Base-by-base conservation (phyloP, 1,140 invertebrate genomes). In the Drosophila tropicalis region DNA sequence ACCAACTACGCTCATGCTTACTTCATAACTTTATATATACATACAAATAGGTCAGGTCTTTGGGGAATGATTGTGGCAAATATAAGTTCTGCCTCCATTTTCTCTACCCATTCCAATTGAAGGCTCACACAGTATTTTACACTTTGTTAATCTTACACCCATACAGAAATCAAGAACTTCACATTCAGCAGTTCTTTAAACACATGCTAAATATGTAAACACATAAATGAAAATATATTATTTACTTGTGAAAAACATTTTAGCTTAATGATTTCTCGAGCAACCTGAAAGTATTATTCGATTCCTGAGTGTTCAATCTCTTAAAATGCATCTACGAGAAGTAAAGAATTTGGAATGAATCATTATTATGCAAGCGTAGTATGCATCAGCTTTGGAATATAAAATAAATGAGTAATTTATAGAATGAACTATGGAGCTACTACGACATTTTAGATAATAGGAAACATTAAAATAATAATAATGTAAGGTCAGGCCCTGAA, bases 221-320 rank as follows among this genome's bases (percentile, higher is more conserved):
- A 57, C 68, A 44, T 32, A n/a, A 44, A 54, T 58, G 66, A 44
- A 55, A 44, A 62, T 66, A 57, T 76, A 17, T 5, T 71, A 87
- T 86, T 85, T 72, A 54, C 55, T 12, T 79, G 82, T 63, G 62
- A 86, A 82, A 67, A 66, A 81, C 67, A 41, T 63, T 70, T 12
- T 12, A 29, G 17, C 62, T 9, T 7, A 29, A 29, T 29, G 6
- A 29, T 29, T 29, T 29, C 29, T 29, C 29, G 29, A 15, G 34
- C 34, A 36, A 12, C 12, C 3, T 9, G 7, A 36, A 36, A 36
- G 5, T 29, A 29, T 5, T 29, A 29, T 29, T 29, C 29, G 25
- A 29, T 29, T 29, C 29, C 29, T 5, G 29, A 29, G 29, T 3
- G 5, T 29, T 29, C 29, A 29, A 29, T 29, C 29, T 29, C 34